Evolutionary conservation across 2,113 vertebrate species (phyloP).

Genomic region (Chlamydotis undulata): DNA sequence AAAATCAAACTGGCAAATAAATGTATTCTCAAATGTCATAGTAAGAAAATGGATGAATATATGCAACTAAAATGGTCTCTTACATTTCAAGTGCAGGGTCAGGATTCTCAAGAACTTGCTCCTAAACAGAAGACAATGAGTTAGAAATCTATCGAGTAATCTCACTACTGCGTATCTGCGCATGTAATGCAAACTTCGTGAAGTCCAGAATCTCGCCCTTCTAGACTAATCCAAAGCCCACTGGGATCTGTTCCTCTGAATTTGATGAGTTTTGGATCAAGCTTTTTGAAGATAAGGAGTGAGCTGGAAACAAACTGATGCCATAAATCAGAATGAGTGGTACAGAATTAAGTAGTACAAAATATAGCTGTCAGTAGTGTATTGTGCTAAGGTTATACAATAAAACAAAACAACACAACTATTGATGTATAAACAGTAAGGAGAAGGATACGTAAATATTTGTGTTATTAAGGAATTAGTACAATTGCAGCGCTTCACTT

Average conservation of each 20-base stretch:
- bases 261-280: conserved; percentile 70
- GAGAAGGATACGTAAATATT: conserved; percentile 6
- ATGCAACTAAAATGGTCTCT: conserved; percentile 60
- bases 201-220: conserved; percentile 63
- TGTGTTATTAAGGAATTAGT: conserved; percentile 32
- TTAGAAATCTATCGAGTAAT: conserved; percentile 64
- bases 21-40: conserved; percentile 46
- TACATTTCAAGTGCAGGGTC: conserved; percentile 58
- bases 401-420: neutral
- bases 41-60: conserved; percentile 35
- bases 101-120: conserved; percentile 58
- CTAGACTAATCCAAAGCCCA: conserved; percentile 65
- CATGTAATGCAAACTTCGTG: conserved; percentile 51
- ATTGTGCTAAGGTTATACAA: conserved; percentile 49
- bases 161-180: conserved; percentile 14
- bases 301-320: conserved; percentile 68
- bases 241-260: conserved; percentile 60
- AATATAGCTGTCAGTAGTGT: conserved; percentile 48
- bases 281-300: conserved; percentile 62
- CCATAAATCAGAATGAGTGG: conserved; percentile 62
- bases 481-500: neutral
- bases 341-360: conserved; percentile 59
- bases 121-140: conserved; percentile 40
- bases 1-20: conserved; percentile 63
- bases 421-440: neutral